Evolutionary conservation across 2,888 invertebrate genomes (phyloP).

Genomic region (Punctoribates punctum): DNA sequence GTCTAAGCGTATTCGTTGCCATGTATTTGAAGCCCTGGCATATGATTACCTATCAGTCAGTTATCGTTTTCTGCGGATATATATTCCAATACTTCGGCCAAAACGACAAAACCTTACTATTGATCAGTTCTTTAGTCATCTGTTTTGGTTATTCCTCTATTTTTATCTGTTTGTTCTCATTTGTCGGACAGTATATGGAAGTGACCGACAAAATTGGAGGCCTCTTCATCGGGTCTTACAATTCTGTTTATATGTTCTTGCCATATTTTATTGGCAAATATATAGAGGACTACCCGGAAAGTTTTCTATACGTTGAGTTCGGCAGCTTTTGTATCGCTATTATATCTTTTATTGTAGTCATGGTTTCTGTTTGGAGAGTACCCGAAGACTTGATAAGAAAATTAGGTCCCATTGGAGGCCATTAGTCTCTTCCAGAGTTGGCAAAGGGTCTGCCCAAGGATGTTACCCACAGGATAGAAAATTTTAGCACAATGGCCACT

Average conservation of each 20-base stretch:
- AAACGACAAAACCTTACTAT: not conserved
- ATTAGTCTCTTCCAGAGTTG: no score
- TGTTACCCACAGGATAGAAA: no score
- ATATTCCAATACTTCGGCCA: not conserved
- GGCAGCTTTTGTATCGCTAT: not conserved
- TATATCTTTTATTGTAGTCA: not conserved
- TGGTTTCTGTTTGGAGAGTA: not conserved
- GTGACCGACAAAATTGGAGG: not conserved
- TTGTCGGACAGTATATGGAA: not conserved
- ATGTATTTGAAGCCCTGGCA: conserved; percentile 33
- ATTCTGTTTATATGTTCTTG: not conserved
- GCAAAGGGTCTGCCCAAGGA: no score
- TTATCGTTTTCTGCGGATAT: conserved; percentile 1
- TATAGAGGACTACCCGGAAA: not conserved
- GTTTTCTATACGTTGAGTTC: not conserved
- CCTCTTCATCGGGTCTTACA: not conserved
- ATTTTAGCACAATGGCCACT: no score
- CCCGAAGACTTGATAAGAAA: not conserved
- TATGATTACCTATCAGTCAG: conserved; percentile 22
- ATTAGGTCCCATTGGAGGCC: not conserved
- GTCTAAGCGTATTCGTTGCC: conserved; percentile 24
- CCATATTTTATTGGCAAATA: not conserved
- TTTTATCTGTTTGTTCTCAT: not conserved
- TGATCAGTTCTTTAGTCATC: not conserved
- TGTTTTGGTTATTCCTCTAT: conserved; percentile 34